Evolutionary conservation across 2,888 invertebrate genomes (phyloP), one percentile per base, ranked within the genome.

Genomic region (Meghimatium bilineatum): DNA sequence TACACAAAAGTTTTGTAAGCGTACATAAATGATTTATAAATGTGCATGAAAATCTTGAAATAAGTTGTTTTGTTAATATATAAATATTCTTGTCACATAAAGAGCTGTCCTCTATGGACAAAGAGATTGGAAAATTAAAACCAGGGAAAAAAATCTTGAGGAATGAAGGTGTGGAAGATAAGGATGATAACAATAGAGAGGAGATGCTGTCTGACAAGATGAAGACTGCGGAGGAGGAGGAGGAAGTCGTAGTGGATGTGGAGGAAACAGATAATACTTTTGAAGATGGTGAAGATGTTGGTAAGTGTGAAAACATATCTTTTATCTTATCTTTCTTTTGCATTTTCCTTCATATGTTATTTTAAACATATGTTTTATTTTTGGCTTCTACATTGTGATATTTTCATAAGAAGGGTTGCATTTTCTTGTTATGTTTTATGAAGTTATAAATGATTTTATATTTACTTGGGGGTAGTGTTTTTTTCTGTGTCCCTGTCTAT

Each of bases 81-180:
- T 56, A 12, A 56, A 56, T 44, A 44, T 44, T 23, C 5, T 66
- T 44, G 8, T 12, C 38, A 60, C n/a, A 29, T 34, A 32, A 32
- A 83, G 83, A 79, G 60, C 34, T 83, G 5, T 60, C 83, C 17
- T 49, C 78, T 5, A 79, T 79, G 74, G 79, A 79, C 67, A 79
- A 79, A 66, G 74, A 83, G 32, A 49, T 83, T 10, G 79, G 74
- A 17, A 79, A 79, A 38, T n/a, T 83, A 32, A 77, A 83, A 77
- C 71, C 71, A 32, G 79, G 83, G 32, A 52, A 67, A 44, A 77
- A 69, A 32, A 49, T 44, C 32, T n/a, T 38, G 36, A 72, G n/a
- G 38, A 69, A 78, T 29, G 38, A 29, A 34, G 60, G 69, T 29
- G 71, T 23, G 3, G 69, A 84, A n/a, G 60, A 29, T 8, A 75